Conservation (phyloP, 2,888 invertebrate species). For the Drosophila tanythrix region DNA sequence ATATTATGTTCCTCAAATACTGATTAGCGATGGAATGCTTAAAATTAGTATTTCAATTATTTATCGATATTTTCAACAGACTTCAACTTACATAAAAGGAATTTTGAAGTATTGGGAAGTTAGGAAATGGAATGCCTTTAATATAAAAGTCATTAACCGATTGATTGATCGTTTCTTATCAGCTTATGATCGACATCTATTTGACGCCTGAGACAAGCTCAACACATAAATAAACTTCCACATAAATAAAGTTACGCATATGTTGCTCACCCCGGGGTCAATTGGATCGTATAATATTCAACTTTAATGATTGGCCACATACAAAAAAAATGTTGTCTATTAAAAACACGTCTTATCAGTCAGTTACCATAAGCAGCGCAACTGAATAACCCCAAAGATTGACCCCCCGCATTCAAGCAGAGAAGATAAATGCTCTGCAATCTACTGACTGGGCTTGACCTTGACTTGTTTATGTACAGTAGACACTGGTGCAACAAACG, state of each 20-base stretch:
- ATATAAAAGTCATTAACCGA: background rate
- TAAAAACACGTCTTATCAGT: slow-evolving; percentile 23
- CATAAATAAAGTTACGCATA: slow-evolving; percentile 6
- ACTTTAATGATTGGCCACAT: slow-evolving; percentile 12
- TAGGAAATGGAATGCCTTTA: background rate
- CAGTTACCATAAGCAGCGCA: slow-evolving; percentile 9
- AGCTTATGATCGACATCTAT: background rate
- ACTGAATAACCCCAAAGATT: slow-evolving; percentile 11
- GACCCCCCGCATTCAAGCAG: slow-evolving; percentile 37
- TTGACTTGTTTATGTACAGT: slow-evolving; percentile 39
- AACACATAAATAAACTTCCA: background rate
- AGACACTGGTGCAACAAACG: slow-evolving; percentile 19
- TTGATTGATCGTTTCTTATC: background rate
- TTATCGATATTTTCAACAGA: background rate
- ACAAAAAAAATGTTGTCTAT: slow-evolving; percentile 1
- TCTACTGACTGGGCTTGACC: slow-evolving; percentile 25
- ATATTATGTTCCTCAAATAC: background rate
- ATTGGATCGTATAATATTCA: slow-evolving; percentile 18
- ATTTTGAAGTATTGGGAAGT: background rate
- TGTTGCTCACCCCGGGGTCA: slow-evolving; percentile 20
- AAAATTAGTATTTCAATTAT: background rate
- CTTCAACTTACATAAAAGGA: too few species aligned
- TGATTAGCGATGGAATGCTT: background rate
- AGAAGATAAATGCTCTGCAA: slow-evolving; percentile 36
- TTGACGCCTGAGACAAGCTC: background rate